Base-by-base conservation (phyloP, 2,888 invertebrate genomes). In the Drosophila percnosoma region DNA sequence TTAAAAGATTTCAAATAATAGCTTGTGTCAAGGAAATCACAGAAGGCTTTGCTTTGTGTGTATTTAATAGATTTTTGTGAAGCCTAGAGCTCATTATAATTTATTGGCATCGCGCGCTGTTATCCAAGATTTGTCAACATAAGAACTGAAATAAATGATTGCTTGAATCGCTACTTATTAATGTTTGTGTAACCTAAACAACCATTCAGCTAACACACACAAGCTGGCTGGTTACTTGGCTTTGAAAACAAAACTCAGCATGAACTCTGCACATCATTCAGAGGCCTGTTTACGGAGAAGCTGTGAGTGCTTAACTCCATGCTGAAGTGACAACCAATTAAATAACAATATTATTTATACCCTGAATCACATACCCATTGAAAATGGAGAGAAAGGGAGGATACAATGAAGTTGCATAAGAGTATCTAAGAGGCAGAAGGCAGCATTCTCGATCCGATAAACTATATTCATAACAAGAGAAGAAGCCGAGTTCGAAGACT, bases 321-420 rank as follows among this genome's bases (percentile, higher is more conserved):
- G 52, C 67, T 72, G 73, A 90, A 83, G 87, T 88, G 90, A 85
- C 85, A 85, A 86, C 83, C 85, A 85, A 90, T 90, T 85, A 90
- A 88, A 83, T 75, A 83, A 40, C 63, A 68, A 87, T 85, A 65
- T 89, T 68, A 80, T 88, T 52, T 21, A 45, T 45, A 24, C 42
- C 42, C 21, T 21, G 11, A 42, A 21, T 0, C 21, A 42, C 10
- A 42, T 42, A 11, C 45, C 24, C 45, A 15, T 45, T 8, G 7
- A 45, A 45, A 45, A 24, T 15, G 15, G 0, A 8, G 2, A 15
- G 4, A 24, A 24, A 15, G 15, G 15, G 45, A 4, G 24, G 15
- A 2, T 45, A 8, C 15, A 15, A 24, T 45, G 15, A 13, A 24
- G 45, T 24, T 45, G 21, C 7, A 4, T 7, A 24, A 24, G 4